Base-by-base conservation (phyloP, 1,140 invertebrate genomes). In the Dendrolimus punctatus region DNA sequence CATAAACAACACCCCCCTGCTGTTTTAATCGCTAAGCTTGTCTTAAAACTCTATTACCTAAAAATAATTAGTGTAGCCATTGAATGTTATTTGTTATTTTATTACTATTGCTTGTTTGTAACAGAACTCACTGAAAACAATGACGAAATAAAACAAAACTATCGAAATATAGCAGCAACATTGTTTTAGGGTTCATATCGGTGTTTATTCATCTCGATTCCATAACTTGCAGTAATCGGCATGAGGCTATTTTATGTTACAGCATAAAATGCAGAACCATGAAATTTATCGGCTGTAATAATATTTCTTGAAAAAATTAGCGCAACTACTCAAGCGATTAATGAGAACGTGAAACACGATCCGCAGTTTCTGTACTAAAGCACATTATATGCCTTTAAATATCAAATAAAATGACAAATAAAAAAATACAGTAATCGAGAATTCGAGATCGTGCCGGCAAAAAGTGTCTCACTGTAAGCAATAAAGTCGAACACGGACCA, bases 281-380 rank as follows among this genome's bases (percentile, higher is more conserved):
- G 71, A 80, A 80, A 76, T 74, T 74, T 68, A 66, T 71, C 52
- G 65, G 55, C 64, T 62, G 67, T 68, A 70, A 77, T 71, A 75
- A 46, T 23, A 23, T 73, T 71, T 66, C 66, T 73, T 63, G 59
- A 83, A 83, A 84, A 84, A 81, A 79, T 76, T 71, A 80, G 76
- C 79, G 71, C 74, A 80, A 71, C 81, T 78, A 85, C 60, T 82
- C 73, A 80, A 82, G 60, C 81, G 76, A 65, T 69, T 79, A 82
- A 85, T 80, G 68, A 77, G 71, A 82, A 76, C 76, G 74, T 71
- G 77, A 79, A 85, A 80, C 75, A 71, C 67, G 68, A 80, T 62
- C 67, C 73, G 57, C 53, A 51, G 62, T 74, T 74, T 69, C 57
- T 60, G 70, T 69, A 76, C 66, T 72, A 72, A 70, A 71, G 58